Base-by-base conservation (phyloP, 2,797 vertebrate species). In the Acanthis flammea region DNA sequence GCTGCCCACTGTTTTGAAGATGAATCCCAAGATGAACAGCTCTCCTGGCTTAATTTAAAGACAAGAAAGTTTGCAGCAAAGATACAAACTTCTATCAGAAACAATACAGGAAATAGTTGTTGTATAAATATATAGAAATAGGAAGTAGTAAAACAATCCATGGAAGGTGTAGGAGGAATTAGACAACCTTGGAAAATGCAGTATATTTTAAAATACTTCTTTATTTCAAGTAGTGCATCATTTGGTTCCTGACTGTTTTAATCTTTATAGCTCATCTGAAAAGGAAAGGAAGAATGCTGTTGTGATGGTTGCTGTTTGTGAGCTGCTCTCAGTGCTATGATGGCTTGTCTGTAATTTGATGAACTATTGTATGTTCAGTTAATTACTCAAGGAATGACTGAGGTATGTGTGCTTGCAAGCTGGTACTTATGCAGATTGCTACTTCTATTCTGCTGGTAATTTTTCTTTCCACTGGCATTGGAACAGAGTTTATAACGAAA, bases 401-500 rank as follows among this genome's bases (percentile, higher is more conserved):
- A 84, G 74, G 57, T 91, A 51, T 89, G 77, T 25, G 33, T 60
- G 91, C 62, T 88, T 91, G 67, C 72, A 92, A 77, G 35, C 66
- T 82, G 60, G 47, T 90, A 48, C 79, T 87, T 96, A 90, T 67
- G 86, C 82, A 94, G 94, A 96, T 97, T 79, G 27, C 92, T 96
- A 35, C 94, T 96, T 94, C 66, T 87, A 50, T 94, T 92, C 91
- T 95, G 85, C 85, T 96, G 96, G 95, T 97, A 96, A 96, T 95
- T 97, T 96, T 97, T 95, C 93, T 97, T 98, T 97, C 94, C 92
- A 83, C 86, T 97, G 96, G 92, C 95, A 62, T 87, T 81, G 94
- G 92, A 97, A 96, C 72, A 81, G 88, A 92, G 92, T 91, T 95
- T 96, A 80, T 96, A 97, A 97, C 77, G 84, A 97, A 97, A 96